A percentile compares a stretch with the other conserved stretches of the same genome.
Evolutionary conservation across 1,140 invertebrate genomes (phyloP).

Genomic region (Marisa cornuarietis): DNA sequence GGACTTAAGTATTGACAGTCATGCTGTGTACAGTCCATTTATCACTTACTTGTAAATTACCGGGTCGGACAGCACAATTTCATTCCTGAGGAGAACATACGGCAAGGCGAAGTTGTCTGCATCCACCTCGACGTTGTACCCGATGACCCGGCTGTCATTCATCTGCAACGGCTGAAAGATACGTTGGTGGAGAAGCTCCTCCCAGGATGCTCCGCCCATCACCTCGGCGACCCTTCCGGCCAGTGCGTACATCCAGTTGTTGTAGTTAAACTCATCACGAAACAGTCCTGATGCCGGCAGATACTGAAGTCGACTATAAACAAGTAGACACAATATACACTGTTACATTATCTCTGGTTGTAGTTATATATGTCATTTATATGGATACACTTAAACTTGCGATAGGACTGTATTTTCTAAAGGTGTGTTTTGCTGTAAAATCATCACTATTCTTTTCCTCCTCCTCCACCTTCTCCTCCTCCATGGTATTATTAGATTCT

Average conservation of each 20-base stretch:
- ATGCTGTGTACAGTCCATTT: too few species aligned
- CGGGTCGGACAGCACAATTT: background rate
- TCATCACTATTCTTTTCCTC: too few species aligned
- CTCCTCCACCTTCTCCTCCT: too few species aligned
- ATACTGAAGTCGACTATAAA: conserved; percentile 20
- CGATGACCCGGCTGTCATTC: conserved; percentile 9
- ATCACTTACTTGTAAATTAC: conserved; percentile 12
- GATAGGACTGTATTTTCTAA: background rate
- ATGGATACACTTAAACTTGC: background rate
- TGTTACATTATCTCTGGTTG: too few species aligned
- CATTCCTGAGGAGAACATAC: conserved; percentile 5
- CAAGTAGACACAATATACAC: background rate
- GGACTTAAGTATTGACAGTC: too few species aligned
- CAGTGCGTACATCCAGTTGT: conserved; percentile 36
- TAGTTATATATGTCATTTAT: background rate
- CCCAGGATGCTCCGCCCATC: conserved; percentile 25
- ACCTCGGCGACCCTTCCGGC: conserved; percentile 21
- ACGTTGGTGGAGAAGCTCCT: conserved; percentile 19
- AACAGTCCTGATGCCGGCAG: conserved; percentile 2
- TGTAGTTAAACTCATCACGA: conserved; percentile 29
- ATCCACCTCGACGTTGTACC: background rate
- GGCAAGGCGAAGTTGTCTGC: conserved; percentile 16
- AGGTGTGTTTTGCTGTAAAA: conserved; percentile 8
- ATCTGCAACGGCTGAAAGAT: conserved; percentile 27
- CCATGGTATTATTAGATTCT: too few species aligned